Evolutionary conservation across 2,113 vertebrate species (phyloP).

Genomic region (Stegostoma tigrinum): DNA sequence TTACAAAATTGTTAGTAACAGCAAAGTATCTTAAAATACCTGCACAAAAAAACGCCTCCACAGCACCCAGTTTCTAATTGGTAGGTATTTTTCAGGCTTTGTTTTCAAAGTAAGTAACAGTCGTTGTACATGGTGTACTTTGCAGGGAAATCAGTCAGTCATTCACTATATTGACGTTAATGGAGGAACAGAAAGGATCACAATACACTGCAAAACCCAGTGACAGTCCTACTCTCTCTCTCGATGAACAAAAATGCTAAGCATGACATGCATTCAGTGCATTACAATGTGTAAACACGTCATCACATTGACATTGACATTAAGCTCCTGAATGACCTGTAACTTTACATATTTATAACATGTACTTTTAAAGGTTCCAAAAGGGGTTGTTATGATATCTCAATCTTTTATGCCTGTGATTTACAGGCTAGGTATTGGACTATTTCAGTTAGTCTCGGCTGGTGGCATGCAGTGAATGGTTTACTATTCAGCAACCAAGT

Average conservation of each 20-base stretch:
- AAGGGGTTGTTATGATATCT: neutral
- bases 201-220: neutral
- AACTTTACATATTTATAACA: neutral
- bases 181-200: neutral
- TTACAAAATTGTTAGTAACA: neutral
- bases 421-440: neutral
- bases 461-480: neutral
- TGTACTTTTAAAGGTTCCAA: neutral
- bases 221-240: neutral
- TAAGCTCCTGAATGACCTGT: neutral
- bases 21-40: neutral
- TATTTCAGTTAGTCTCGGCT: neutral
- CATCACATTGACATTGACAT: conserved; percentile 5
- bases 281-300: conserved; percentile 4
- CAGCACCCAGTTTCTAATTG: neutral
- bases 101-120: neutral
- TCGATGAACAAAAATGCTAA: neutral
- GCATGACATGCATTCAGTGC: neutral
- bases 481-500: neutral
- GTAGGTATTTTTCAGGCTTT: neutral
- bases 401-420: neutral
- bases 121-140: neutral
- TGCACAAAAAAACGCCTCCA: neutral
- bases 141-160: neutral
- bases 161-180: neutral